Conservation (phyloP, 2,888 invertebrate species). For the Lithosia quadra region DNA sequence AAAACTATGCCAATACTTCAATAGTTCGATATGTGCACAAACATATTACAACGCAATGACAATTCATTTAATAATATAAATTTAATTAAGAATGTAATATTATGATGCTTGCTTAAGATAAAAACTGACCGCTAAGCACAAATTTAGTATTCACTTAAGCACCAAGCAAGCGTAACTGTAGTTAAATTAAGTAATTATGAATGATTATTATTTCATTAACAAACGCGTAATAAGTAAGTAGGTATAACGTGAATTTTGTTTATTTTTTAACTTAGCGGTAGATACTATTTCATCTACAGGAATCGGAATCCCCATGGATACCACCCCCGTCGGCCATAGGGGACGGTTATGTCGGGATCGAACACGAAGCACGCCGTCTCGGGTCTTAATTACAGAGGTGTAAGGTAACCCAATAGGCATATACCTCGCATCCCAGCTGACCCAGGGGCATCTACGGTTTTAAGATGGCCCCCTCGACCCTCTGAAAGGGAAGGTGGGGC, state of each 20-base stretch:
- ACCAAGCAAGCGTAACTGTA: slow-evolving; percentile 5
- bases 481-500: too few species aligned
- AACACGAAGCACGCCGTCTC: too few species aligned
- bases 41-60: neutral
- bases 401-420: too few species aligned
- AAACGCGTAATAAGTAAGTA: slow-evolving; percentile 6
- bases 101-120: slow-evolving; percentile 1
- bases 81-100: slow-evolving; percentile 3
- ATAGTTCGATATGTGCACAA: neutral
- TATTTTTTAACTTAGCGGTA: too few species aligned
- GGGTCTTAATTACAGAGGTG: too few species aligned
- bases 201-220: slow-evolving; percentile 15
- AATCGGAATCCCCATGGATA: too few species aligned
- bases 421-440: too few species aligned
- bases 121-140: neutral
- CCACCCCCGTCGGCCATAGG: too few species aligned
- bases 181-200: slow-evolving; percentile 2
- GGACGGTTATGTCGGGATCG: too few species aligned
- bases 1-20: neutral
- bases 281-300: too few species aligned
- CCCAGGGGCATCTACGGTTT: too few species aligned
- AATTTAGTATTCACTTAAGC: slow-evolving; percentile 10
- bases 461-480: too few species aligned
- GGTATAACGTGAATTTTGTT: neutral
- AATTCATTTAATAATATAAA: neutral